A percentile compares a stretch with the other conserved stretches of the same genome.
Evolutionary conservation across 2,797 vertebrate genomes (phyloP).

Genomic region (Valencia hispanica): DNA sequence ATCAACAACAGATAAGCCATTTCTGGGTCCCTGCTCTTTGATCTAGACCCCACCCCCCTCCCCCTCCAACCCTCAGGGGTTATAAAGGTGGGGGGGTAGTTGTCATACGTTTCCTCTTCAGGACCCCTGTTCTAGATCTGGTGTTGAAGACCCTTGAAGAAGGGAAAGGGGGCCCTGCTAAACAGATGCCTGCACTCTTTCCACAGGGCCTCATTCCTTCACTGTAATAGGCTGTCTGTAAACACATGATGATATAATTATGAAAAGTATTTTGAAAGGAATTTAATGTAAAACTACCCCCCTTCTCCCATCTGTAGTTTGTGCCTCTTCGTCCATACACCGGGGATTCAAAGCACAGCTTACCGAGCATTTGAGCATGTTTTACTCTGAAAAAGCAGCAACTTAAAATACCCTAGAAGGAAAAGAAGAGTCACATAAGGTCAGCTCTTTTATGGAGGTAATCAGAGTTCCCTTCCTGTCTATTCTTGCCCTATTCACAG

Average conservation of each 20-base stretch:
- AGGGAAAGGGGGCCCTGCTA: slow-evolving; percentile 19
- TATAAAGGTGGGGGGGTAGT: slow-evolving; percentile 16
- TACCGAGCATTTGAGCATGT: neutral
- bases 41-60: slow-evolving; percentile 53
- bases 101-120: slow-evolving; percentile 64
- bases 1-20: slow-evolving; percentile 82
- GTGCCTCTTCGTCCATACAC: slow-evolving; percentile 3
- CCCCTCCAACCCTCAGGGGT: slow-evolving; percentile 13
- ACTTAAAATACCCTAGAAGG: slow-evolving; percentile 8
- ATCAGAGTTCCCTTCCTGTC: slow-evolving; percentile 78
- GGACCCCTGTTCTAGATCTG: slow-evolving; percentile 52
- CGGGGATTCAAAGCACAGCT: neutral
- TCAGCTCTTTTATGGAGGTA: slow-evolving; percentile 78
- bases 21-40: slow-evolving; percentile 71
- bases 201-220: slow-evolving; percentile 24
- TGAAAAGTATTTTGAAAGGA: slow-evolving; percentile 40
- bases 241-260: slow-evolving; percentile 47
- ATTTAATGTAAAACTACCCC: slow-evolving; percentile 22
- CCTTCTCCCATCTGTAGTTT: slow-evolving; percentile 6
- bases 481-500: slow-evolving; percentile 74
- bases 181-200: slow-evolving; percentile 46
- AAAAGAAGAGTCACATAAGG: slow-evolving; percentile 66
- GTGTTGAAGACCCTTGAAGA: slow-evolving; percentile 46
- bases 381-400: neutral
- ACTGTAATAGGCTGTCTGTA: slow-evolving; percentile 38